Base-by-base conservation (phyloP, 2,797 vertebrate genomes). In the Choloepus didactylus region DNA sequence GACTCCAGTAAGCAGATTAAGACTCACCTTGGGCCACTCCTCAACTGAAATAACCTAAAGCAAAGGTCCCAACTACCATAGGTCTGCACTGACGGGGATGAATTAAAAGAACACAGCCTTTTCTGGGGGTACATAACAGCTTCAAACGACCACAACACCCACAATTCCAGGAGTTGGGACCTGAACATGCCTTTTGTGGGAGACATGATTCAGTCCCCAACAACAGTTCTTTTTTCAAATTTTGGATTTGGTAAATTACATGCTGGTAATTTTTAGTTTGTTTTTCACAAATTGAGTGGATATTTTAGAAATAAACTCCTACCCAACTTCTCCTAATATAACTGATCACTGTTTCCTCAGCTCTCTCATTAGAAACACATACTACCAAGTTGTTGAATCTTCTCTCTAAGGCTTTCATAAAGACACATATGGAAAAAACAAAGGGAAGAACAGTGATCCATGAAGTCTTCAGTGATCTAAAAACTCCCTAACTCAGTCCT, bases 271-370 rank as follows among this genome's bases (percentile, higher is more conserved):
- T 87, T 82, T 9, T 60, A 27, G 10, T 19, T 87, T 92, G 9
- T 75, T 85, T 76, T 67, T 84, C 9, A 90, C 16, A 88, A 89
- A 80, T 69, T 75, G 35, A 90, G 51, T 38, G 51, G 4, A 41
- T 85, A 44, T n/a, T 82, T 96, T 77, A 94, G 9, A 93, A 94
- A 94, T n/a, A 54, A 81, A 81, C 8, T 54, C 29, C 77, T 89
- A 44, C 3, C 91, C 51, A 83, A 35, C 10, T 73, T 5, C 18
- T 85, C 21, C 16, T 72, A 72, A 59, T 86, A 67, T 72, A 90
- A 95, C 29, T 84, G 73, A 49, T 87, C 38, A 46, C 3, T 56
- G 91, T 81, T 79, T 73, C 35, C 5, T 89, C 35, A 12, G 12
- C 3, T 73, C 19, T 93, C 21, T 73, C 5, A 73, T 66, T 94